These are phyloP conservation scores for Dermolepida albohirtum DNA, from an alignment of 2,888 invertebrate genomes.

Conservation along the genomic window DNA sequence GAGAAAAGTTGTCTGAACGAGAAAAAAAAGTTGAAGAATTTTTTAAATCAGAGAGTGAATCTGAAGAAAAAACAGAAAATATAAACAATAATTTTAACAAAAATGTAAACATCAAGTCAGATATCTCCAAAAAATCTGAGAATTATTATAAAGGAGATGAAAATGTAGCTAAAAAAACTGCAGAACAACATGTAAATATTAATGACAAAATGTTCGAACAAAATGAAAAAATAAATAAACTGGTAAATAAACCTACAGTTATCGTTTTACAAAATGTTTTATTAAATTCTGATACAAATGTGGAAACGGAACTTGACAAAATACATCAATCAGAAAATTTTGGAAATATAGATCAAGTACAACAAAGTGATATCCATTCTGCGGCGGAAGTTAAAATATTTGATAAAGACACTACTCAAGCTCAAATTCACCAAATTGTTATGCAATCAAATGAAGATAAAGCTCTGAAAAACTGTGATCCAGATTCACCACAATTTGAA, in stretches of 20 bases:
- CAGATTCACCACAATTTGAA: slow-evolving; percentile 49
- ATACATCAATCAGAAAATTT: neutral
- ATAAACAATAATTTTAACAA: slow-evolving; percentile 15
- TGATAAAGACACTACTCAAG: neutral
- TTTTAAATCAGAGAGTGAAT: slow-evolving; percentile 79
- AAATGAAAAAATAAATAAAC: neutral
- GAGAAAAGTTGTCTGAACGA: slow-evolving; percentile 76
- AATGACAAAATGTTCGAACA: neutral
- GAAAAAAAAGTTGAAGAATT: slow-evolving; percentile 81
- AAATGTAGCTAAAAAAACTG: slow-evolving; percentile 1
- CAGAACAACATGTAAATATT: slow-evolving; percentile 7
- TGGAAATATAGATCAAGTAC: neutral
- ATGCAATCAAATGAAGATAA: neutral
- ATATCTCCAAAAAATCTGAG: slow-evolving; percentile 10
- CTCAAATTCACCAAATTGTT: neutral
- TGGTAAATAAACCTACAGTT: neutral
- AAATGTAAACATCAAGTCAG: slow-evolving; percentile 1
- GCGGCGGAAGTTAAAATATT: neutral
- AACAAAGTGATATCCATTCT: neutral
- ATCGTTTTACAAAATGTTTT: slow-evolving; percentile 23
- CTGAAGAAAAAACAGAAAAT: slow-evolving; percentile 58
- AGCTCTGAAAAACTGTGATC: neutral
- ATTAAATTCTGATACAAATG: neutral
- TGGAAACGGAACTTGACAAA: neutral
- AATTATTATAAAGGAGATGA: slow-evolving; percentile 11